Evolutionary conservation across 1,140 invertebrate species (phyloP).

Genomic region (Drosophila pectinifera): DNA sequence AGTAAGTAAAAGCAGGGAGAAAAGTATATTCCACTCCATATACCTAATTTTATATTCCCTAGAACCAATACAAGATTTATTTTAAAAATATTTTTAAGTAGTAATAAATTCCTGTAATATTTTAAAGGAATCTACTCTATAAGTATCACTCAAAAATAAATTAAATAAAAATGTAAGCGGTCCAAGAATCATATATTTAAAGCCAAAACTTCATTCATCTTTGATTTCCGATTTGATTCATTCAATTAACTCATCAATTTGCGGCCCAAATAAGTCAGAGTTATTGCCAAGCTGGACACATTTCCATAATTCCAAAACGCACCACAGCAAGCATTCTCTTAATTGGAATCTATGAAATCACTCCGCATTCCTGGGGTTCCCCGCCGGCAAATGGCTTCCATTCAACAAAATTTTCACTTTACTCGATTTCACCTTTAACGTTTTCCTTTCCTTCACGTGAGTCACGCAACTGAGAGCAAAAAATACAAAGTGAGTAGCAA

Average conservation of each 20-base stretch:
- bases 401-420: slow-evolving; percentile 27
- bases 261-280: neutral
- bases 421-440: slow-evolving; percentile 4
- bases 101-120: too few relatives aligned
- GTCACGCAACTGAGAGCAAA: slow-evolving; percentile 42
- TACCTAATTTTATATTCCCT: too few relatives aligned
- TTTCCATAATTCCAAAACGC: neutral
- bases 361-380: slow-evolving; percentile 3
- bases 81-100: neutral
- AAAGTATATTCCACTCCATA: too few relatives aligned
- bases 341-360: slow-evolving; percentile 32
- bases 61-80: too few relatives aligned
- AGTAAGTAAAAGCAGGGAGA: too few relatives aligned
- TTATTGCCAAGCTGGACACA: neutral
- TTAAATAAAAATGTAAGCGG: too few relatives aligned
- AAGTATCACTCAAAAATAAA: too few relatives aligned
- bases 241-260: neutral
- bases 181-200: too few relatives aligned
- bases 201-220: too few relatives aligned
- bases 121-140: too few relatives aligned
- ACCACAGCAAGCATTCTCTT: neutral
- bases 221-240: neutral
- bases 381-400: neutral
- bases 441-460: slow-evolving; percentile 26
- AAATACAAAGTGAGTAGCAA: slow-evolving; percentile 15